Evolutionary conservation across 2,888 invertebrate genomes (phyloP).

Genomic region (Torymus texanus): DNA sequence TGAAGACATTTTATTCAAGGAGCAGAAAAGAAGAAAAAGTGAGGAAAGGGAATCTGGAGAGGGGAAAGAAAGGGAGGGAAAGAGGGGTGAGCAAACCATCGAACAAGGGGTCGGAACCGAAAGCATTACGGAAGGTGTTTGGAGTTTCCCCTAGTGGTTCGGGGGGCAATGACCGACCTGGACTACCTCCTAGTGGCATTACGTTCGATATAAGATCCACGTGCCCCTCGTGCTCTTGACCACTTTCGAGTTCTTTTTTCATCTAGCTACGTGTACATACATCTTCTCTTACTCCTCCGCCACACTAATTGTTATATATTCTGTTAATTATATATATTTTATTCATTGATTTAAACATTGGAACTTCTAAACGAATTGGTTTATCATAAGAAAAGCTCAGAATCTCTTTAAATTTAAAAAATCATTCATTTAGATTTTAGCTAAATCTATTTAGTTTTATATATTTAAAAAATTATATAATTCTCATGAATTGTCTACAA

Average conservation of each 20-base stretch:
- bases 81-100: neutral
- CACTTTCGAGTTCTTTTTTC: constrained; percentile 18
- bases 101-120: constrained; percentile 16
- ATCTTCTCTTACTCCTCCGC: neutral
- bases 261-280: constrained; percentile 21
- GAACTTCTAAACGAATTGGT: no score
- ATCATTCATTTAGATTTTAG: no score
- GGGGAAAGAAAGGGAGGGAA: neutral
- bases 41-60: neutral
- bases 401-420: no score
- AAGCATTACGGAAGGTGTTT: constrained; percentile 50
- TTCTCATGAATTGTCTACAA: no score
- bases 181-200: constrained; percentile 63
- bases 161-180: constrained; percentile 73
- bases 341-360: no score
- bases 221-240: constrained; percentile 57
- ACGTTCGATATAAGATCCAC: constrained; percentile 63
- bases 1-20: neutral
- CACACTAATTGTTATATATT: neutral
- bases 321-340: no score
- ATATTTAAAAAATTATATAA: no score
- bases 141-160: constrained; percentile 62
- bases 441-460: no score
- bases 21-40: neutral
- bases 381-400: no score